Base-by-base conservation (phyloP, 2,113 vertebrate species). In the Boleophthalmus pectinirostris region DNA sequence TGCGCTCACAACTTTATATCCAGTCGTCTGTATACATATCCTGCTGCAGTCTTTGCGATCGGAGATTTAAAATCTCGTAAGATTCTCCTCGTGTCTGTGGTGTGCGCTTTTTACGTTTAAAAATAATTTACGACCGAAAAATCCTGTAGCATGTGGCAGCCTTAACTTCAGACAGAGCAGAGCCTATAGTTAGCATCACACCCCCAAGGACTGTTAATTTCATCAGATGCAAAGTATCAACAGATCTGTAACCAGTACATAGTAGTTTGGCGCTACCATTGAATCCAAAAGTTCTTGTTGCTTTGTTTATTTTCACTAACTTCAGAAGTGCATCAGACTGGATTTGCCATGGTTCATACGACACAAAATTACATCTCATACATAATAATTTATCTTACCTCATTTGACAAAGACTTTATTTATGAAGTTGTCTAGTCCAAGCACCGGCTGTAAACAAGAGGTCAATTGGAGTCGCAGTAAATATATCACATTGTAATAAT, bases 391-490 rank as follows among this genome's bases (percentile, higher is more conserved):
- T 75, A 63, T 14, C 15, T 61, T 25, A 61, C 58, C 24, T 29
- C 24, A 60, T 3, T 12, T 11, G 33, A 53, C 43, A 46, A 10
- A 43, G 49, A 25, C 4, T 49, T 63, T 47, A 74, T 82, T 72
- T 72, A 78, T 46, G 53, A 12, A 7, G 5, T 1, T 29, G 12
- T n/a, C 16, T 9, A 0, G 29, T 46, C 11, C 21, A 35, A 53
- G 54, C 3, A 81, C 68, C 16, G 64, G 25, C 38, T 64, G 53
- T 68, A 56, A 68, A n/a, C 45, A 56, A 65, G 13, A 74, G 76
- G 82, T 87, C 73, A 78, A 51, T 65, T 51, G 21, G 61, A 82
- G 67, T 15, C 68, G 47, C 54, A 72, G 68, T 64, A 74, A 78
- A 75, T 43, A 69, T 69, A 71, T 80, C 38, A 75, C 18, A 35